These are phyloP conservation scores for Triops longicaudatus DNA, from an alignment of 1,140 invertebrate species.

Conservation along the genomic window DNA sequence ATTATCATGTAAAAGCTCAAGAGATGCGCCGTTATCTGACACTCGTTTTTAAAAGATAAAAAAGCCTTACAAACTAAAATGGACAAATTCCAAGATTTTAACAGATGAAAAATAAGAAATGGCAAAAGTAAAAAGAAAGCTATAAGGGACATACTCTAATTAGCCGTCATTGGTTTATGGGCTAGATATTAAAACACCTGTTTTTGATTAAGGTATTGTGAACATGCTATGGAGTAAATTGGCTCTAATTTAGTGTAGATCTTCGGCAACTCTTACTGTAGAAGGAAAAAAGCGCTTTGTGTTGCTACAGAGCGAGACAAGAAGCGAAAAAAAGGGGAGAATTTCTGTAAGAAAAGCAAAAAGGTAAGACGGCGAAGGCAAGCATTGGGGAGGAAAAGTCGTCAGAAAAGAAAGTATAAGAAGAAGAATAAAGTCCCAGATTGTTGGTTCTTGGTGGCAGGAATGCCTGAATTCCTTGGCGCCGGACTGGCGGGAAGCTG, in stretches of 20 bases:
- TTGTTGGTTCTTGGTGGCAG: slow-evolving; percentile 14
- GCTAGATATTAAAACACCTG: neutral
- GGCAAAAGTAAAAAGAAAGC: neutral
- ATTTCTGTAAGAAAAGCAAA: neutral
- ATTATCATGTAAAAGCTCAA: neutral
- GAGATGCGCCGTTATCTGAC: neutral
- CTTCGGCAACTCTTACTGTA: neutral
- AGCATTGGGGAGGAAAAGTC: neutral
- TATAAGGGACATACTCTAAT: neutral
- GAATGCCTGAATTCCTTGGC: slow-evolving; percentile 14
- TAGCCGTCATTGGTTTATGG: neutral
- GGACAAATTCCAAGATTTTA: neutral
- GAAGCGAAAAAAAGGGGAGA: neutral
- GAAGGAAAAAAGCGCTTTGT: neutral
- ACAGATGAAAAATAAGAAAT: neutral
- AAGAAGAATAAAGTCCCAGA: slow-evolving; percentile 12
- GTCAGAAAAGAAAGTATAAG: neutral
- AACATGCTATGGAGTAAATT: neutral
- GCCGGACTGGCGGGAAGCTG: slow-evolving; percentile 13
- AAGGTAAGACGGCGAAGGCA: neutral
- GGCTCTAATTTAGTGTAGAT: slow-evolving; percentile 1
- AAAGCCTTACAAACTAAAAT: neutral
- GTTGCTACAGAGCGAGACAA: neutral
- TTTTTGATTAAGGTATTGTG: slow-evolving; percentile 6
- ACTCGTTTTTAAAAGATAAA: neutral